Evolutionary conservation across 2,888 invertebrate genomes (phyloP), one percentile per base, ranked within the genome.

Genomic region (Lasioglossum zephyrum): DNA sequence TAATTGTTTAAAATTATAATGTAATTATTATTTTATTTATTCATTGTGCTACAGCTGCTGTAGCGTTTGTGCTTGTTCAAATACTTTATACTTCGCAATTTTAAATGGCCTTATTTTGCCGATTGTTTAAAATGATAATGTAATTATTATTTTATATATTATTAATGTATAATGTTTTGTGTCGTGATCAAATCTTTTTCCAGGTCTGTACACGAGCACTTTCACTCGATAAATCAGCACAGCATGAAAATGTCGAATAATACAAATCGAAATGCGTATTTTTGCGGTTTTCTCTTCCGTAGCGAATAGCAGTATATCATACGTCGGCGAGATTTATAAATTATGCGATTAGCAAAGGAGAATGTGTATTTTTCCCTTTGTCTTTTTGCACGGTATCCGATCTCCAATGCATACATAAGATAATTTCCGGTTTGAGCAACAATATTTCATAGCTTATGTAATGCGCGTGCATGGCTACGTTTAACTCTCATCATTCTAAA

Each of bases 381-480:
- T 41, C 22, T 41, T 70, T 70, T 70, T 70, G 13, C n/a, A 11
- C 41, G 41, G 70, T 39, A 22, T 39, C 39, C 69, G 39, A 69
- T 69, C 70, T n/a, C 70, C n/a, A 41, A n/a, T 70, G 39, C 70
- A 13, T 70, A n/a, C 41, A 41, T 41, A 41, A 41, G 70, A 70
- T 70, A 70, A 70, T 70, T 70, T 70, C 70, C 70, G 39, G 70
- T 70, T 70, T 9, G 70, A 41, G 70, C 41, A 70, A 70, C 70
- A 70, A 70, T 41, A 70, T 70, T 70, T 41, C 70, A 39, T n/a
- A 41, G 22, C 41, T 70, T 70, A 70, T 13, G 70, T 70, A 70
- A 70, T 11, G 41, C 70, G n/a, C 70, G 70, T n/a, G 39, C 41
- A n/a, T 41, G 70, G 1, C 70, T n/a, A 70, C n/a, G 39, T 70